Percentiles rank a stretch among this genome's conserved stretches.
These are phyloP conservation scores for Mactra quadrangularis DNA, from an alignment of 1,140 invertebrate genomes.

Conservation along the genomic window DNA sequence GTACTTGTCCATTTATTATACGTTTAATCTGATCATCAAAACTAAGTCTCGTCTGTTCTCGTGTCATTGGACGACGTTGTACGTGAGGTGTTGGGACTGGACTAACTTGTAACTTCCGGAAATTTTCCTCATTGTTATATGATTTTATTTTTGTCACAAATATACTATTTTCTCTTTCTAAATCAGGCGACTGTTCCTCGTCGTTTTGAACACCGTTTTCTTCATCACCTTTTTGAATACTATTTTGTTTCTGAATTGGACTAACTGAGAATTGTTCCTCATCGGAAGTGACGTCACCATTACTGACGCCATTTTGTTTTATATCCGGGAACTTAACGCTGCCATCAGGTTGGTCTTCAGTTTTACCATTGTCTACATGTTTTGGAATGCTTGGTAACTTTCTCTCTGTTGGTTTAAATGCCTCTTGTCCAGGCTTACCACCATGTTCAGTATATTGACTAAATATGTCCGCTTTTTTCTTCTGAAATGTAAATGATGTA, in stretches of 20 bases:
- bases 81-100: conserved; percentile 75
- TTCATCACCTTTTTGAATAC: no score
- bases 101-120: conserved; percentile 68
- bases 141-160: conserved; percentile 52
- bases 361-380: neutral
- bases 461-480: conserved; percentile 61
- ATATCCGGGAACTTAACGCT: conserved; percentile 27
- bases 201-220: neutral
- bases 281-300: conserved; percentile 13
- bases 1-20: conserved; percentile 76
- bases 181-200: no score
- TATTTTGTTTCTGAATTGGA: no score
- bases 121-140: conserved; percentile 57
- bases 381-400: conserved; percentile 1
- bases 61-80: conserved; percentile 74
- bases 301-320: conserved; percentile 8
- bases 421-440: conserved; percentile 48
- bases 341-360: conserved; percentile 11
- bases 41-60: conserved; percentile 68
- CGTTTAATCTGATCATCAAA: conserved; percentile 65
- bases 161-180: conserved; percentile 22
- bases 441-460: conserved; percentile 70
- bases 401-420: neutral
- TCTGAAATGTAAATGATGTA: conserved; percentile 42
- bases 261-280: neutral